Base-by-base conservation (phyloP, 1,140 invertebrate species). In the Archivesica marissinica region DNA sequence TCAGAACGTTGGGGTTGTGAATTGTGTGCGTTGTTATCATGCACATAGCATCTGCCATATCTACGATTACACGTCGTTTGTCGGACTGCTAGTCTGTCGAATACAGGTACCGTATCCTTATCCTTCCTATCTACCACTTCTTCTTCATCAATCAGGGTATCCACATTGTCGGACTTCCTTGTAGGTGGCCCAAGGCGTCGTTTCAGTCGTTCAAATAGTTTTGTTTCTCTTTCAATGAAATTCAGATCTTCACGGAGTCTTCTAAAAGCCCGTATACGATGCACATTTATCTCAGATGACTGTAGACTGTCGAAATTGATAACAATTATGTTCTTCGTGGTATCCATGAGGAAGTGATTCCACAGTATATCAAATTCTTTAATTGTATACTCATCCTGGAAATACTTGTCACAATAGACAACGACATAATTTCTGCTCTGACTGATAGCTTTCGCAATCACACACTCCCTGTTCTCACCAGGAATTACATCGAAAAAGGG, bases 251-350 rank as follows among this genome's bases (percentile, higher is more conserved):
- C 39, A 15, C 23, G 7, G 4, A 52, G 23, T 74, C 68, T 74
- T 3, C n/a, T 33, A 30, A 74, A 44, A 28, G 68, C 68, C 20
- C 41, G 39, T 20, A 74, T 23, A 25, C 68, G 68, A 2, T 15
- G 30, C 7, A 1, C n/a, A 28, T 28, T 47, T 44, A 74, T 50
- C 25, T 74, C 68, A 33, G 39, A 44, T 0, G 28, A 25, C 25
- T 74, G n/a, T 7, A 50, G 15, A 47, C 17, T 52, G 15, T 74
- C 68, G 9, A 23, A 74, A 39, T 74, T 74, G 23, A 74, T 38
- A 74, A 74, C 68, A 28, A 74, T 50, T 25, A 74, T 47, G 13
- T 74, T 47, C 25, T 74, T 74, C n/a, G 15, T 47, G 28, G 23
- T 28, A 25, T 74, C 23, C 38, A 30, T 44, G 2, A 2, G 3